These are phyloP conservation scores for Pseudachorutes palmiensis DNA, from an alignment of 1,140 invertebrate genomes.

Conservation along the genomic window DNA sequence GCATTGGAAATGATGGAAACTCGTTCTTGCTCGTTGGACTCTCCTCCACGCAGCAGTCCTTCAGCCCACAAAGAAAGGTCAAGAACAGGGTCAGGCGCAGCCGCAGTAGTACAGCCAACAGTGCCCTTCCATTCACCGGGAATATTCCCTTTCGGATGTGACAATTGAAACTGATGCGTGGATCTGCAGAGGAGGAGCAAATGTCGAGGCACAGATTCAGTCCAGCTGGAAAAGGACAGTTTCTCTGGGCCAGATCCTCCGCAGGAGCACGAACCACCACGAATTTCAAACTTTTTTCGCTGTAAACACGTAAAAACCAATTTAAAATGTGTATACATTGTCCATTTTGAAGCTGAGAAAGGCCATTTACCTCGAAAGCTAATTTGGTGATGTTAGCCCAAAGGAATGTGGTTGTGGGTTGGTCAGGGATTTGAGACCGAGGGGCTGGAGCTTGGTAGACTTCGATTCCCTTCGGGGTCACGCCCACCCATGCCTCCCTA, in stretches of 20 bases:
- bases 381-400: constrained; percentile 91
- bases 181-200: constrained; percentile 77
- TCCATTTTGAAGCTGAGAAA: background rate
- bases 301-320: constrained; percentile 39
- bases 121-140: no score
- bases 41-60: constrained; percentile 30
- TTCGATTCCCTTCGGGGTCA: constrained; percentile 36
- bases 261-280: constrained; percentile 61
- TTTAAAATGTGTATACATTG: background rate
- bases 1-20: constrained; percentile 85
- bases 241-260: constrained; percentile 50
- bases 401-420: constrained; percentile 55
- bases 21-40: constrained; percentile 56
- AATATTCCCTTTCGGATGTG: no score
- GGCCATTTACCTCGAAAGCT: constrained; percentile 67
- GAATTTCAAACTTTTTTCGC: constrained; percentile 93
- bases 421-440: constrained; percentile 41
- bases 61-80: constrained; percentile 37
- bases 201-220: constrained; percentile 85
- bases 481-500: constrained; percentile 33
- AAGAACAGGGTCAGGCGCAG: constrained; percentile 37
- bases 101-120: no score
- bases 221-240: constrained; percentile 77
- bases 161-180: constrained; percentile 91
- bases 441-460: constrained; percentile 22